phyloP scores from a whole-genome alignment of 2,888 invertebrate genomes.

The Nemotelus nigrinus region DNA sequence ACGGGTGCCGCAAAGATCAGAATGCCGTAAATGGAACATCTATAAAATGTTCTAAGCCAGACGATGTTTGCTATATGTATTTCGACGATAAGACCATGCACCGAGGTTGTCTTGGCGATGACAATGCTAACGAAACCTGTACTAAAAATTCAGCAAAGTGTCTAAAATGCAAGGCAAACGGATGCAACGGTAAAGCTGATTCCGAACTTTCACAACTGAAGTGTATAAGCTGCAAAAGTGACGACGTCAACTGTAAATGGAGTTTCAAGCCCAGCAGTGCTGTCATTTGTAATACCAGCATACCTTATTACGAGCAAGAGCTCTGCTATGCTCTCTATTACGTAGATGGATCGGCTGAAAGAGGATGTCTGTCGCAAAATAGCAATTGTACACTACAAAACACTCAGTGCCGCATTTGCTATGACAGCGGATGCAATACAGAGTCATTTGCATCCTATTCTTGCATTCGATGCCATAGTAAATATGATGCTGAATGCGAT shows the following conservation, averaged over 20 bases:
- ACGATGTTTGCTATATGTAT: conserved; percentile 54
- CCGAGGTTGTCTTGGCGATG: conserved; percentile 56
- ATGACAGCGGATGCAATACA: conserved; percentile 17
- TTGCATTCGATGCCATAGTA: conserved; percentile 44
- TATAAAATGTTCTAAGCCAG: conserved; percentile 50
- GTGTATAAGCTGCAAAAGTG: conserved; percentile 53
- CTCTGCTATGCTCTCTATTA: neutral
- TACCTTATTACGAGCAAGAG: conserved; percentile 49
- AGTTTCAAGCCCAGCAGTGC: conserved; percentile 43
- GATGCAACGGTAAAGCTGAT: conserved; percentile 53
- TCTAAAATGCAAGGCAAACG: conserved; percentile 47
- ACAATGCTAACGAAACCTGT: conserved; percentile 50
- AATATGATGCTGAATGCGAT: conserved; percentile 12
- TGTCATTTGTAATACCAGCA: conserved; percentile 50
- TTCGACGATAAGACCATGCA: conserved; percentile 49
- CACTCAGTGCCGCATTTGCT: conserved; percentile 26
- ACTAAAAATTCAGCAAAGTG: conserved; percentile 50
- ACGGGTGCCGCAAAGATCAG: conserved; percentile 49
- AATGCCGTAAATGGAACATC: conserved; percentile 1
- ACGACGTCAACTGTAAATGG: conserved; percentile 49
- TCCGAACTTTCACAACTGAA: conserved; percentile 44
- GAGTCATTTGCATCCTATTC: neutral
- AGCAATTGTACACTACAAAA: neutral
- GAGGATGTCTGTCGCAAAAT: conserved; percentile 38
- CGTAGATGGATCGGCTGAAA: neutral